Evolutionary conservation across 2,888 invertebrate genomes (phyloP).

Genomic region (Drosophila differens): DNA sequence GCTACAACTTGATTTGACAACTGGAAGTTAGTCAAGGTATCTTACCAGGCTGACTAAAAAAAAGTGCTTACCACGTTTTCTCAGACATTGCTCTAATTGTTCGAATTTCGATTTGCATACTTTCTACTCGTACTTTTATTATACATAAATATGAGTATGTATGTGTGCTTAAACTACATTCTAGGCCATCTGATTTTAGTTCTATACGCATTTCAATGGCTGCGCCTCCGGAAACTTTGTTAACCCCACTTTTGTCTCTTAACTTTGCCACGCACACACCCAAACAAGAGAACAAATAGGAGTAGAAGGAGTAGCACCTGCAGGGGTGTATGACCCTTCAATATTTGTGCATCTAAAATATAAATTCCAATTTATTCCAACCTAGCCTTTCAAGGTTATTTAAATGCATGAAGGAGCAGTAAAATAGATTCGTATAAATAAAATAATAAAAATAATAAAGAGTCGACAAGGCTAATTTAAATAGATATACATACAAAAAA

Average conservation of each 20-base stretch:
- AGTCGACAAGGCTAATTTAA: not conserved
- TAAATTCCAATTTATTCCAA: not conserved
- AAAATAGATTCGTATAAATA: not conserved
- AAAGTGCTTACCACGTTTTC: conserved; percentile 1
- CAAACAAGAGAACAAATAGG: not conserved
- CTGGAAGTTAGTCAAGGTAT: conserved; percentile 22
- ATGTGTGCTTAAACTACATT: conserved; percentile 20
- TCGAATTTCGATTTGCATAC: conserved; percentile 36
- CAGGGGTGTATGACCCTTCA: not conserved
- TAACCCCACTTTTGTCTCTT: conserved; percentile 55
- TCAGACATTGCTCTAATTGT: conserved; percentile 51
- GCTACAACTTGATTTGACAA: not conserved
- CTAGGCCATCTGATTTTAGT: conserved; percentile 17
- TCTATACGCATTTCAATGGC: conserved; percentile 29
- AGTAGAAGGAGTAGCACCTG: not conserved
- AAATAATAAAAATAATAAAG: not conserved
- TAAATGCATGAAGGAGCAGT: no score
- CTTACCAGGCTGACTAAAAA: conserved; percentile 2
- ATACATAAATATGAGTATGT: not conserved
- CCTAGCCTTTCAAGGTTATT: not conserved
- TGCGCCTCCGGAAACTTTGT: conserved; percentile 51
- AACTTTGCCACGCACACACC: conserved; percentile 2
- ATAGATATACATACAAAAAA: no score
- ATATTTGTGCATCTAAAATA: not conserved
- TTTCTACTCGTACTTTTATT: not conserved